phyloP scores from a whole-genome alignment of 2,113 vertebrate species.

The Anarhynchus alexandrinus region DNA sequence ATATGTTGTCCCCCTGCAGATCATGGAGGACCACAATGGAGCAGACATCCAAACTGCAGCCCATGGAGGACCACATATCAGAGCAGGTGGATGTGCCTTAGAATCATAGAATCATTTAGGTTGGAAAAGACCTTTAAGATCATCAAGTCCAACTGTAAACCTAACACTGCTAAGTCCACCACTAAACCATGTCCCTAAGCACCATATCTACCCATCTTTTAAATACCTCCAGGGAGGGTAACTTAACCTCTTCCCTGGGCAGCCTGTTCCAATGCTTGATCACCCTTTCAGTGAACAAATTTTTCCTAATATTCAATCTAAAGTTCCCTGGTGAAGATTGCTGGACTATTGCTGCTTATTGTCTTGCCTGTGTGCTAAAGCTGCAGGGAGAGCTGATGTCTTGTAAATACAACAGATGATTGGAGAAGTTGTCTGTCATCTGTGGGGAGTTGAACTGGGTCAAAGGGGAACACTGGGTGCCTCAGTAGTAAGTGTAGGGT shows the following conservation, averaged over 20 bases:
- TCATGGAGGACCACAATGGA: neutral
- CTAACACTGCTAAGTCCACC: neutral
- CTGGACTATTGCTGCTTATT: neutral
- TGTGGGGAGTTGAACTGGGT: neutral
- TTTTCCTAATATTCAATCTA: too few relatives aligned
- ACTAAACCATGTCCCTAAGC: neutral
- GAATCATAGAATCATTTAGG: neutral
- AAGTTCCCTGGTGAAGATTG: neutral
- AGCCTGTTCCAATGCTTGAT: too few relatives aligned
- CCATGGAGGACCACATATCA: neutral
- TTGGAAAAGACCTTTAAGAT: neutral
- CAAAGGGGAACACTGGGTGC: conserved; percentile 41
- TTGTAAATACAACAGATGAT: neutral
- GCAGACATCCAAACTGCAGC: neutral
- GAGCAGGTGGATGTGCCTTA: neutral
- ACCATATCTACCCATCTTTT: too few relatives aligned
- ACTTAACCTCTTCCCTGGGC: too few relatives aligned
- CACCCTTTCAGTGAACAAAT: too few relatives aligned
- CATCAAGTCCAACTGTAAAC: neutral
- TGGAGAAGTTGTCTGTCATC: conserved; percentile 49
- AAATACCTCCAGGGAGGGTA: too few relatives aligned
- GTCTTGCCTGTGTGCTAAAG: neutral
- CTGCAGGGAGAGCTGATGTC: conserved; percentile 27
- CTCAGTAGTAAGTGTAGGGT: conserved; percentile 59
- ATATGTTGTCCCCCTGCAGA: neutral